These are phyloP conservation scores for Etheostoma spectabile DNA, from an alignment of 2,113 vertebrate genomes.

Conservation along the genomic window DNA sequence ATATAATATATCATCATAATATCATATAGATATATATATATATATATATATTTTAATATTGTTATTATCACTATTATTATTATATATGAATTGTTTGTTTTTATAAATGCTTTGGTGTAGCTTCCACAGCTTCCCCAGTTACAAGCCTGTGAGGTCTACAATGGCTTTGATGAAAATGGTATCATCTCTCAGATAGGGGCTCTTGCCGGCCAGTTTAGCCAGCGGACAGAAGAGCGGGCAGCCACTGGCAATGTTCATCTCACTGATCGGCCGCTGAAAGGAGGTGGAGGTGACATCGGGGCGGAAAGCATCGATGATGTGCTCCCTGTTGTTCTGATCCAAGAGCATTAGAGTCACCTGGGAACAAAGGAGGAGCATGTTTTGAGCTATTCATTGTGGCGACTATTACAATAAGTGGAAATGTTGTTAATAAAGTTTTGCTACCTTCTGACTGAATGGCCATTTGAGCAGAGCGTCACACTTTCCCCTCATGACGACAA, in stretches of 20 bases:
- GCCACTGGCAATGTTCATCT: conserved; percentile 98
- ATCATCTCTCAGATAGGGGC: conserved; percentile 92
- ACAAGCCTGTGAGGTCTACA: conserved; percentile 93
- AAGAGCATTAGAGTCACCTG: conserved; percentile 98
- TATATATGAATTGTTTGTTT: neutral
- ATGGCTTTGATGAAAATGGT: conserved; percentile 97
- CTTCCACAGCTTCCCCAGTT: conserved; percentile 72
- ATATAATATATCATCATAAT: conserved; percentile 1
- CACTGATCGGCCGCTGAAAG: conserved; percentile 91
- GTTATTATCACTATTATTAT: neutral
- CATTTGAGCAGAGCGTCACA: conserved; percentile 91
- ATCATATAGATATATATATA: too few species aligned
- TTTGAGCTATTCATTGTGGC: neutral
- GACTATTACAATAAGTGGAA: too few species aligned
- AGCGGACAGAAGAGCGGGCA: conserved; percentile 96
- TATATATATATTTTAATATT: neutral
- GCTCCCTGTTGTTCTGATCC: conserved; percentile 96
- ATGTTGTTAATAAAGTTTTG: neutral
- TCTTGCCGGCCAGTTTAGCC: conserved; percentile 90
- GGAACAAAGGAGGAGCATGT: neutral
- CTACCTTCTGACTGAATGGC: conserved; percentile 97
- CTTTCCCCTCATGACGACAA: conserved; percentile 94
- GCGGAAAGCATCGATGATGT: conserved; percentile 95
- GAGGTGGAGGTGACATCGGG: conserved; percentile 92
- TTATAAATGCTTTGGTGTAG: conserved; percentile 16